A percentile compares a stretch with the other conserved stretches of the same genome.
These are phyloP conservation scores for Ornithoptera alexandrae DNA, from an alignment of 2,888 invertebrate genomes.

Conservation along the genomic window DNA sequence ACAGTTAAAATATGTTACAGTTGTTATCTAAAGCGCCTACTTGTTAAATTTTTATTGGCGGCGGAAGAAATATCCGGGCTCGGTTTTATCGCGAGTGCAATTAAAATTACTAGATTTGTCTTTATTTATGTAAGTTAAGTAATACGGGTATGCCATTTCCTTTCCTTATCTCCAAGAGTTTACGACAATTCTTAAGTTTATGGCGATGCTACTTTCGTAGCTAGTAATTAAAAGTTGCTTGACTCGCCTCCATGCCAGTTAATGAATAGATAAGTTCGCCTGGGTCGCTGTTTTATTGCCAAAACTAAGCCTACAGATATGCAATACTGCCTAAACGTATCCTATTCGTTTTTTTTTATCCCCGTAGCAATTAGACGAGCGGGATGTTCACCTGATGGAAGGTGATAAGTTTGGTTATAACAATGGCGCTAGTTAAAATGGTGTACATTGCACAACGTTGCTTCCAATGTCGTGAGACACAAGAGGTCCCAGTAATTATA, in stretches of 20 bases:
- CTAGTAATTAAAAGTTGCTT: conserved; percentile 41
- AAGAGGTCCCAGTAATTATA: too few relatives aligned
- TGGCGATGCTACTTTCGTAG: conserved; percentile 35
- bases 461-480: too few relatives aligned
- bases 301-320: not conserved
- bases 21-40: not conserved
- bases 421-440: too few relatives aligned
- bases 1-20: not conserved
- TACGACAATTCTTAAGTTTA: conserved; percentile 36
- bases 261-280: conserved; percentile 29
- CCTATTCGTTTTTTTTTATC: too few relatives aligned
- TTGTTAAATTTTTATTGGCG: not conserved
- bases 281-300: not conserved
- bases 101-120: conserved; percentile 16
- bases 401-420: too few relatives aligned
- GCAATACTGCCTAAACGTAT: not conserved
- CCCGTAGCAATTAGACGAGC: too few relatives aligned
- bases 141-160: conserved; percentile 53
- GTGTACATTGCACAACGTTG: too few relatives aligned
- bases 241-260: conserved; percentile 40
- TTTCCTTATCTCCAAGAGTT: conserved; percentile 26
- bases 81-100: not conserved
- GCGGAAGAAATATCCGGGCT: not conserved
- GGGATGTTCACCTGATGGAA: too few relatives aligned
- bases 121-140: conserved; percentile 17